Evolutionary conservation across 1,140 invertebrate genomes (phyloP).

Genomic region (Euura lappo): DNA sequence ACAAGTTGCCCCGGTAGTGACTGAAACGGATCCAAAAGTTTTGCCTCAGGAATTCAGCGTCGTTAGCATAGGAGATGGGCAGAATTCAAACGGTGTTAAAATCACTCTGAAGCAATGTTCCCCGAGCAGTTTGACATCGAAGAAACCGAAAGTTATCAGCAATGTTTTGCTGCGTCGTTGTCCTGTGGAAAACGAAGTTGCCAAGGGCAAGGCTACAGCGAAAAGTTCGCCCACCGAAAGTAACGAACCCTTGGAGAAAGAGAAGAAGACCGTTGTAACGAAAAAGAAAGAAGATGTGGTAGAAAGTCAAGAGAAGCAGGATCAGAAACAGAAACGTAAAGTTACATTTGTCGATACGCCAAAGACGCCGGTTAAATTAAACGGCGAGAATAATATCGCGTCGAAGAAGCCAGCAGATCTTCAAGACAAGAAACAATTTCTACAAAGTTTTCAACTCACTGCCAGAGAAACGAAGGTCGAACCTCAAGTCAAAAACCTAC

Average conservation of each 20-base stretch:
- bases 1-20: conserved; percentile 8
- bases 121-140: conserved; percentile 27
- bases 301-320: conserved; percentile 13
- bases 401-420: conserved; percentile 37
- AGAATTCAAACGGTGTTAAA: conserved; percentile 50
- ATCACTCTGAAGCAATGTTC: conserved; percentile 51
- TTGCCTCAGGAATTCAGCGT: conserved; percentile 48
- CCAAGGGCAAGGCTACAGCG: conserved; percentile 31
- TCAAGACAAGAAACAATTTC: conserved; percentile 47
- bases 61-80: conserved; percentile 43
- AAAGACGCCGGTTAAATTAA: conserved; percentile 23
- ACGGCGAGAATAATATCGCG: conserved; percentile 21
- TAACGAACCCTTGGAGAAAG: background rate
- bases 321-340: conserved; percentile 42
- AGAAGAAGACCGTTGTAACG: background rate
- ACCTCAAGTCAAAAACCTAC: background rate
- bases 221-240: background rate
- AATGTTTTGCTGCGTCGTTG: conserved; percentile 41
- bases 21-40: conserved; percentile 24
- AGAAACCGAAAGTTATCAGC: conserved; percentile 48
- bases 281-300: conserved; percentile 21
- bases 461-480: conserved; percentile 27
- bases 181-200: conserved; percentile 18
- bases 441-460: conserved; percentile 46
- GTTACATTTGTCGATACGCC: conserved; percentile 42